Evolutionary conservation across 2,113 vertebrate genomes (phyloP), one percentile per base, ranked within the genome.

Genomic region (Psilopsiagon aymara): DNA sequence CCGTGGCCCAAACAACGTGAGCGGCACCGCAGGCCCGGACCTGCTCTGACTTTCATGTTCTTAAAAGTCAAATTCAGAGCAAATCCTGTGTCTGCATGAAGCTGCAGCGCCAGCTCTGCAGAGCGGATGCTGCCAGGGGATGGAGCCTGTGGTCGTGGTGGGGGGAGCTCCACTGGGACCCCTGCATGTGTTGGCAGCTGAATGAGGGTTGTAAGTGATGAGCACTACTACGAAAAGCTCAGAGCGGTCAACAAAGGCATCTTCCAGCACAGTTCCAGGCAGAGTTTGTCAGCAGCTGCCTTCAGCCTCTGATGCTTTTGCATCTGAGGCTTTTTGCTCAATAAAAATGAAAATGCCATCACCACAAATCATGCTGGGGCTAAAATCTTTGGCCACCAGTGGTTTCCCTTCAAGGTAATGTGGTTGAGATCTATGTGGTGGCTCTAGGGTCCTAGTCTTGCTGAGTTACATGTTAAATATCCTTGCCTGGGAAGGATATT

Each of bases 161-260:
- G 18, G 0, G 13, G 33, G 35, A 51, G 18, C 20, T 76, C 46
- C 0, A 0, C 46, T 28, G 37, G 16, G 13, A 23, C 69, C 77
- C 51, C 67, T 33, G 31, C 3, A 1, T 8, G 17, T 15, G 35
- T 31, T 79, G 33, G 49, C 31, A 55, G 52, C 69, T 51, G 24
- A 3, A 0, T 6, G 27, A 66, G 73, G 64, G 16, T 8, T 76
- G 57, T 2, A 43, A n/a, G 63, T 21, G 39, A 57, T 1, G 39
- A 55, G 28, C 18, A 4, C 19, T 21, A 41, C 5, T 55, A 41
- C n/a, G 76, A 52, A 63, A 59, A 86, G 71, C 43, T 82, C 59
- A 27, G 17, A 14, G 24, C 62, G 52, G 62, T 20, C 79, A 82
- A 62, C 23, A 87, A 90, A 90, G 71, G 70, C 31, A 33, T 73